These are phyloP conservation scores for Agriotes lineatus DNA, from an alignment of 2,888 invertebrate species.

Conservation along the genomic window DNA sequence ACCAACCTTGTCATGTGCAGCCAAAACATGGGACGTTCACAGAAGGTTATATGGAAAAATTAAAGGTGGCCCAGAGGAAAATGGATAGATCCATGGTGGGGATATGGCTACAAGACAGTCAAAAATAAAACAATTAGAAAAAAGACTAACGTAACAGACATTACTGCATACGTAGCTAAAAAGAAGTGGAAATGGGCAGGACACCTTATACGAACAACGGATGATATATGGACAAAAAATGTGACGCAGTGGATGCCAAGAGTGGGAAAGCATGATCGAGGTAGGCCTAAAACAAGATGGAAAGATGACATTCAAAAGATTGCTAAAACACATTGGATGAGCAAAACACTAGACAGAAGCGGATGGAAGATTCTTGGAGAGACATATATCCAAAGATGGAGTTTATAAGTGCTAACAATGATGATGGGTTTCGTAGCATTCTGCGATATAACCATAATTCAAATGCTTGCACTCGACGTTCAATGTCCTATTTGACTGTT, in stretches of 20 bases:
- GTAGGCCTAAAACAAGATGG: not conserved
- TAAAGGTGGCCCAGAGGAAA: not conserved
- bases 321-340: slow-evolving; percentile 3
- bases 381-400: slow-evolving; percentile 4
- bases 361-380: not conserved
- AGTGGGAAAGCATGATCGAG: not conserved
- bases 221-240: not conserved
- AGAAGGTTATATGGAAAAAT: not conserved
- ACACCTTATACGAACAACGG: slow-evolving; percentile 1
- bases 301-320: not conserved
- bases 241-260: too few species aligned
- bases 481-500: too few species aligned
- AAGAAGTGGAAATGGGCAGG: not conserved
- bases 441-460: too few species aligned
- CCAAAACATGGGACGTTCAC: too few species aligned
- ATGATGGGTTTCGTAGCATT: too few species aligned
- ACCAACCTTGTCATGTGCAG: too few species aligned
- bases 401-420: slow-evolving; percentile 4
- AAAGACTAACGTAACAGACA: not conserved
- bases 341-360: not conserved
- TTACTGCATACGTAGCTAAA: not conserved
- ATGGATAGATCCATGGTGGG: not conserved
- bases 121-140: not conserved
- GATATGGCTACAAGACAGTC: not conserved
- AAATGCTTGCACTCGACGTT: too few species aligned